A percentile compares a stretch with the other conserved stretches of the same genome.
Conservation (phyloP, 2,888 invertebrate genomes). For the Lasioglossum morio region DNA sequence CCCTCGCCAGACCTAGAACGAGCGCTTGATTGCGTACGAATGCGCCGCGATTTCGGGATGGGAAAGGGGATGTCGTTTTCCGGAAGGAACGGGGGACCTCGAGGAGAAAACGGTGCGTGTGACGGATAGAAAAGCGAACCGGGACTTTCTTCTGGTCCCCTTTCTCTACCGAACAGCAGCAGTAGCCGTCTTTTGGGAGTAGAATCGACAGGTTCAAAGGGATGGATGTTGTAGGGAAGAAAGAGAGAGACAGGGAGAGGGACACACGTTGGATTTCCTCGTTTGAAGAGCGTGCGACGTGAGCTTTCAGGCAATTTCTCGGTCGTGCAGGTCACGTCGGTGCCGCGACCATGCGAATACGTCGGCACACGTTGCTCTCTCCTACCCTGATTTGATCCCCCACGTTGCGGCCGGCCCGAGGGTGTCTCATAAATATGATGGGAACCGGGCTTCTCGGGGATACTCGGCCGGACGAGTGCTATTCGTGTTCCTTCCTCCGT, state of each 20-base stretch:
- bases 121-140: slow-evolving; percentile 28
- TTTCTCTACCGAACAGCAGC: background rate
- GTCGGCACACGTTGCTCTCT: slow-evolving; percentile 48
- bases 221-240: slow-evolving; percentile 14
- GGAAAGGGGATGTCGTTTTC: slow-evolving; percentile 55
- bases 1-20: slow-evolving; percentile 64
- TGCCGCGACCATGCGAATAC: slow-evolving; percentile 49
- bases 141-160: slow-evolving; percentile 6
- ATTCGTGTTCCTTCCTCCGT: slow-evolving; percentile 30
- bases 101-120: slow-evolving; percentile 35
- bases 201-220: slow-evolving; percentile 68
- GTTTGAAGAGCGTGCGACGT: slow-evolving; percentile 68
- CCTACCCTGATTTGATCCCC: slow-evolving; percentile 55
- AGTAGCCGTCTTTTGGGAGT: background rate
- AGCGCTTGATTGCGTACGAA: slow-evolving; percentile 77
- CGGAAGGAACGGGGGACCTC: slow-evolving; percentile 39
- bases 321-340: slow-evolving; percentile 64
- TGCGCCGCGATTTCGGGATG: slow-evolving; percentile 73
- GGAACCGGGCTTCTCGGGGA: slow-evolving; percentile 38
- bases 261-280: slow-evolving; percentile 58
- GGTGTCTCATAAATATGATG: slow-evolving; percentile 57
- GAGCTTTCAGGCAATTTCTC: slow-evolving; percentile 68
- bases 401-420: slow-evolving; percentile 10
- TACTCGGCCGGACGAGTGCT: slow-evolving; percentile 25
- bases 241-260: background rate